Evolutionary conservation across 2,888 invertebrate species (phyloP), one percentile per base, ranked within the genome.

Genomic region (Drosophila limbata): DNA sequence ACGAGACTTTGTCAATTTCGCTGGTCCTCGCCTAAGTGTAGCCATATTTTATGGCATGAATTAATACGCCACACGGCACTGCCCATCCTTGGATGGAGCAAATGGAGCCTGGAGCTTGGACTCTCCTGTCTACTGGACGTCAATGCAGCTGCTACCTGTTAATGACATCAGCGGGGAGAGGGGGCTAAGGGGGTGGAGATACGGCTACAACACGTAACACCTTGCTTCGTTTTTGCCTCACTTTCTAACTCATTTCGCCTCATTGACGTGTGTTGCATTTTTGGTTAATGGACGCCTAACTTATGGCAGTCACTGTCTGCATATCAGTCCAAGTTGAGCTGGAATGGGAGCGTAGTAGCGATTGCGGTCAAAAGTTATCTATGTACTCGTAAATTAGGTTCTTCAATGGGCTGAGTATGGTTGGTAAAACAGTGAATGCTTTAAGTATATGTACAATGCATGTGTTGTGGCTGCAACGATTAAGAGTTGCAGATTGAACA

Each of bases 111-210:
- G 51, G 55, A 42, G 21, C 21, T 21, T 21, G 21, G 21, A 4
- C 25, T 5, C 44, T 56, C 21, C 65, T 50, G 50, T 62, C 64
- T 56, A 56, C 42, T 56, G 45, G 33, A 56, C 70, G 55, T 88
- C 87, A 81, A 78, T 87, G 84, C 83, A 83, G 88, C 89, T 83
- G 89, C 72, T 83, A 66, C 83, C 83, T 84, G 81, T 72, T 86
- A 89, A 87, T 81, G 87, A 84, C 69, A 52, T 9, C 19, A 33
- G 31, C 19, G 33, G 19, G 11, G 11, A 40, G 15, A 8, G 17
- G 11, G 17, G 4, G 5, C 11, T 11, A 11, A 31, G 17, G 5
- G 28, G 8, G 8, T 0, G 4, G 53, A 13, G 40, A 50, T 62
- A 61, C 73, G 45, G 11, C 39, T 13, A 31, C 21, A 53, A 53